phyloP scores from a whole-genome alignment of 1,140 invertebrate genomes.

The Hermetia illucens region DNA sequence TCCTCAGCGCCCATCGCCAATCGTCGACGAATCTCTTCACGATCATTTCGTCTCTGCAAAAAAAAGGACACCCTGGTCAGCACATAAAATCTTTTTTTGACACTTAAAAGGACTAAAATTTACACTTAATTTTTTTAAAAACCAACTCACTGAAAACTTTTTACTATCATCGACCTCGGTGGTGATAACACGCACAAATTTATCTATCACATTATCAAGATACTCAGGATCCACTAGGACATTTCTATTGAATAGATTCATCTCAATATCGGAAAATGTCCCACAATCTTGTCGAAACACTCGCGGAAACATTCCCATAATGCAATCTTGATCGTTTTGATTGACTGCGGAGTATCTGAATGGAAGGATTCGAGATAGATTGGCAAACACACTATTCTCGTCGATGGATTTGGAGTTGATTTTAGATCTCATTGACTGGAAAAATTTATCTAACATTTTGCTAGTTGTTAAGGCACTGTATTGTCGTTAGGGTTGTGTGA shows the following conservation, averaged over 20 bases:
- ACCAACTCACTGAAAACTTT: constrained; percentile 8
- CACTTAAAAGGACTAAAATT: constrained; percentile 6
- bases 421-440: no score
- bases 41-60: constrained; percentile 71
- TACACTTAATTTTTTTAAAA: constrained; percentile 9
- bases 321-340: constrained; percentile 6
- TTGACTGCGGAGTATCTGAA: constrained; percentile 5
- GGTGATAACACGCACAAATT: constrained; percentile 47
- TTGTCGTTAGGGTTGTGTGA: no score
- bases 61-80: constrained; percentile 30
- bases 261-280: constrained; percentile 4
- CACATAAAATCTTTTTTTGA: constrained; percentile 26
- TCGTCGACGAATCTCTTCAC: constrained; percentile 78
- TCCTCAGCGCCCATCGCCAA: constrained; percentile 79
- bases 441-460: constrained; percentile 39
- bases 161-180: constrained; percentile 30
- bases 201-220: constrained; percentile 42
- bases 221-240: constrained; percentile 7
- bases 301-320: constrained; percentile 11
- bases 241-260: constrained; percentile 4
- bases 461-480: no score
- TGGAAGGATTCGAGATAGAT: constrained; percentile 2
- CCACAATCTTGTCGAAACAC: constrained; percentile 8
- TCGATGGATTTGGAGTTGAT: constrained; percentile 10
- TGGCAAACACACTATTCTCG: constrained; percentile 2